These are phyloP conservation scores for Ivindomyrus marchei DNA, from an alignment of 2,113 vertebrate genomes.

Conservation along the genomic window DNA sequence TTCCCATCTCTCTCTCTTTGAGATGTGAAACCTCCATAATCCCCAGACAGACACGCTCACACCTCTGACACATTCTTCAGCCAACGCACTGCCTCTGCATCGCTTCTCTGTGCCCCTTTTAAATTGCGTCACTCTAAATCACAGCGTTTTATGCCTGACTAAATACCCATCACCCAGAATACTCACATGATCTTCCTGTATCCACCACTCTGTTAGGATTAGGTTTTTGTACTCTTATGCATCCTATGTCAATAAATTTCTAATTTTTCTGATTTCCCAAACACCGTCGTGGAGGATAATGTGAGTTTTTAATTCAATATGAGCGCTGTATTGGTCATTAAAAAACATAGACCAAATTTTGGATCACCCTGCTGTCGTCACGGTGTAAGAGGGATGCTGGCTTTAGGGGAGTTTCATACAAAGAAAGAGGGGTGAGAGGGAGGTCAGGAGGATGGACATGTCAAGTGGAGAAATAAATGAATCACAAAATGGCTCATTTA, in stretches of 20 bases:
- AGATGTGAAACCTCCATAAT: background rate
- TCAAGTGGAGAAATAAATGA: background rate
- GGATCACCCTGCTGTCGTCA: background rate
- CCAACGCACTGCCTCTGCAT: background rate
- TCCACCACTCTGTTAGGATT: background rate
- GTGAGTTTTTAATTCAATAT: background rate
- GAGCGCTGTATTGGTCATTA: background rate
- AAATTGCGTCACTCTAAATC: background rate
- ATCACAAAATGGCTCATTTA: background rate
- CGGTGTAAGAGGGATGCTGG: background rate
- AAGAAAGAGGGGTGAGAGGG: background rate
- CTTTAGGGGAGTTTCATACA: background rate
- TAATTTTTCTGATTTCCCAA: background rate
- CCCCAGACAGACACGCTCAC: background rate
- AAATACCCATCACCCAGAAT: background rate
- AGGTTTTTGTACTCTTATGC: background rate
- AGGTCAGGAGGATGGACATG: background rate
- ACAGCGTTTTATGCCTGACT: background rate
- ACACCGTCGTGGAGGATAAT: background rate
- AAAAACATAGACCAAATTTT: background rate
- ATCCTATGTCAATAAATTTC: background rate
- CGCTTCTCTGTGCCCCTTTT: background rate
- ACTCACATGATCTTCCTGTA: background rate
- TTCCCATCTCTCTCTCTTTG: background rate
- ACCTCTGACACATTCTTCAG: background rate